Conservation (phyloP, 2,797 vertebrate species). For the Rhodeus uyekii region DNA sequence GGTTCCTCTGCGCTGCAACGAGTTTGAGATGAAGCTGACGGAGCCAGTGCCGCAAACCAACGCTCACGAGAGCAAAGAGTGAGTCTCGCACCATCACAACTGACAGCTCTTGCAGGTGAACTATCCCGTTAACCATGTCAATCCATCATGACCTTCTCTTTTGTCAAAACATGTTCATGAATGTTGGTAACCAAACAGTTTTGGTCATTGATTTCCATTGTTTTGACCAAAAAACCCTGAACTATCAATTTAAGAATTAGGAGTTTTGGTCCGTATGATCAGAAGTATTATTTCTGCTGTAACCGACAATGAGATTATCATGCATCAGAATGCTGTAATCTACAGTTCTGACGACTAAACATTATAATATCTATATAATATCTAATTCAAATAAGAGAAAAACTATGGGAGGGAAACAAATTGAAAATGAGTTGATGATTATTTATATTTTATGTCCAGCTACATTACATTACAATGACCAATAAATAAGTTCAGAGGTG, state of each 20-base stretch:
- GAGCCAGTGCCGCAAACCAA: constrained; percentile 98
- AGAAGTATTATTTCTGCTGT: background rate
- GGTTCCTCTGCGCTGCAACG: constrained; percentile 96
- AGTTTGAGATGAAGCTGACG: constrained; percentile 98
- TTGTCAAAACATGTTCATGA: no score
- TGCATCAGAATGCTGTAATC: background rate
- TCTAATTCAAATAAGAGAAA: no score
- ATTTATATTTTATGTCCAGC: background rate
- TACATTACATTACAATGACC: no score
- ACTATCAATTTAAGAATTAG: background rate
- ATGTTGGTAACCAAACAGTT: no score
- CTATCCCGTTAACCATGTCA: no score
- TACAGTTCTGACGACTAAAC: background rate
- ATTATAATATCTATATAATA: no score
- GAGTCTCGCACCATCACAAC: constrained; percentile 60
- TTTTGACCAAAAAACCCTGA: background rate
- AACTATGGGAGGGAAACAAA: no score
- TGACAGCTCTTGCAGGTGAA: no score
- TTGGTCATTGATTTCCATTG: background rate
- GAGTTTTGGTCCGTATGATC: no score
- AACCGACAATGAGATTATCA: background rate
- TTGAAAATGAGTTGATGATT: no score
- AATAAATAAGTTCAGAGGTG: no score
- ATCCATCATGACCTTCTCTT: no score
- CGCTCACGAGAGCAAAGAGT: constrained; percentile 99